These are phyloP conservation scores for Malacoraja senta DNA, from an alignment of 2,797 vertebrate species.

Conservation along the genomic window DNA sequence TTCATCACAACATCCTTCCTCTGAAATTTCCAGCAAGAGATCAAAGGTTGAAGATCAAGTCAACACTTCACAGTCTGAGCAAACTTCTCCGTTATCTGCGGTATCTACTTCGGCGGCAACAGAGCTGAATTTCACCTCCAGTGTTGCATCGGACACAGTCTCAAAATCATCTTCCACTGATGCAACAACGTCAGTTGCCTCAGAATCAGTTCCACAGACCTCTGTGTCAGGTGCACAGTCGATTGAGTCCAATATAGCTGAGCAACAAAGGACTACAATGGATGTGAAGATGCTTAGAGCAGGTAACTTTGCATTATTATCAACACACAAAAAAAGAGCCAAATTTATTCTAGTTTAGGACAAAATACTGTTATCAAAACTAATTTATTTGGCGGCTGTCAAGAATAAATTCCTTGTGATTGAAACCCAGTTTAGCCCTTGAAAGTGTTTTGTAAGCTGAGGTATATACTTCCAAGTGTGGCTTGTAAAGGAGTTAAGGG, in stretches of 20 bases:
- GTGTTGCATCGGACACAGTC: neutral
- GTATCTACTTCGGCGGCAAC: neutral
- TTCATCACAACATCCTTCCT: neutral
- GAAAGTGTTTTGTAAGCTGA: neutral
- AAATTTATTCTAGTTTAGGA: neutral
- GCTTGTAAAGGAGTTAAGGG: neutral
- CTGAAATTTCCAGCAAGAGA: neutral
- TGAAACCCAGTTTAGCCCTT: neutral
- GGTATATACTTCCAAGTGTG: neutral
- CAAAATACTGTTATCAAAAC: neutral
- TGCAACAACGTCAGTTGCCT: neutral
- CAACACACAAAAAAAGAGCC: neutral
- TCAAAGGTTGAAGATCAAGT: neutral
- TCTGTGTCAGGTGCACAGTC: neutral
- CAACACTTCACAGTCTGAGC: neutral
- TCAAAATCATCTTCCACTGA: neutral
- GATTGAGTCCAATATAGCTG: neutral
- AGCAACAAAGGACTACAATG: neutral
- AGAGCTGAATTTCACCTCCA: neutral
- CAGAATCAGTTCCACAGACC: neutral
- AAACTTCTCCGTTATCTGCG: neutral
- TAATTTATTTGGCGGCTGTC: neutral
- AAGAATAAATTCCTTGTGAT: neutral
- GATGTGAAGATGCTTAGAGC: neutral
- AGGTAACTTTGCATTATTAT: slow-evolving; percentile 3